Evolutionary conservation across 2,797 vertebrate genomes (phyloP).

Genomic region (Scomberomorus guttatus): DNA sequence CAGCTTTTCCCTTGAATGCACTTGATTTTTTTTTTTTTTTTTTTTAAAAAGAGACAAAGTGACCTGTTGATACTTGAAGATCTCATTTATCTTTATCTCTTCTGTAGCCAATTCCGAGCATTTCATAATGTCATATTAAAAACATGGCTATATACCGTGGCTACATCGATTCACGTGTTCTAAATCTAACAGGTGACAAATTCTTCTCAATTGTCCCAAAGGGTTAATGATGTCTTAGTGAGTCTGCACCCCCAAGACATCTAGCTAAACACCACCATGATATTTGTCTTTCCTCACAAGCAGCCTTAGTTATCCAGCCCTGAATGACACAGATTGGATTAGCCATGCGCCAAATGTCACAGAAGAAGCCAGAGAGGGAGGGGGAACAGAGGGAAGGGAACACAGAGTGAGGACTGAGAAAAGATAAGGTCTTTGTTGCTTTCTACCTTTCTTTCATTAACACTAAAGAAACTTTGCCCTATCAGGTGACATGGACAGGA

Average conservation of each 20-base stretch:
- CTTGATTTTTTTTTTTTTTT: neutral
- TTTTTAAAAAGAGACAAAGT: neutral
- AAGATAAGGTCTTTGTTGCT: conserved; percentile 76
- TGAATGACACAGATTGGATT: conserved; percentile 82
- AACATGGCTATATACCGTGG: neutral
- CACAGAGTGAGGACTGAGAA: conserved; percentile 62
- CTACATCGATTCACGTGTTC: neutral
- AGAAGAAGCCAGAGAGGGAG: conserved; percentile 50
- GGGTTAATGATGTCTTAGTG: conserved; percentile 61
- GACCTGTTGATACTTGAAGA: conserved; percentile 32
- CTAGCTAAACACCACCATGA: conserved; percentile 55
- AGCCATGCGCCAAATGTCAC: conserved; percentile 80
- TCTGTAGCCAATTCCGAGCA: neutral
- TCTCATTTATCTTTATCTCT: conserved; percentile 15
- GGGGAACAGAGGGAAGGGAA: conserved; percentile 22
- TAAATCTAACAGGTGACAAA: conserved; percentile 35
- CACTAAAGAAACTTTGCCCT: conserved; percentile 48
- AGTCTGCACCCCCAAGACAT: conserved; percentile 54
- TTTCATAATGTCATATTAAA: conserved; percentile 14
- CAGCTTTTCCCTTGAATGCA: conserved; percentile 42
- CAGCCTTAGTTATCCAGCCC: conserved; percentile 63
- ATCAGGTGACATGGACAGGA: conserved; percentile 33
- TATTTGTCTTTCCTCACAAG: conserved; percentile 76
- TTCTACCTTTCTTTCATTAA: conserved; percentile 57
- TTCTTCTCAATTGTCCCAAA: conserved; percentile 30